A percentile compares a stretch with the other conserved stretches of the same genome.
These are phyloP conservation scores for Rhopilema esculentum DNA, from an alignment of 30 jellyfish, hydroid and myxozoan genomes.

Conservation along the genomic window DNA sequence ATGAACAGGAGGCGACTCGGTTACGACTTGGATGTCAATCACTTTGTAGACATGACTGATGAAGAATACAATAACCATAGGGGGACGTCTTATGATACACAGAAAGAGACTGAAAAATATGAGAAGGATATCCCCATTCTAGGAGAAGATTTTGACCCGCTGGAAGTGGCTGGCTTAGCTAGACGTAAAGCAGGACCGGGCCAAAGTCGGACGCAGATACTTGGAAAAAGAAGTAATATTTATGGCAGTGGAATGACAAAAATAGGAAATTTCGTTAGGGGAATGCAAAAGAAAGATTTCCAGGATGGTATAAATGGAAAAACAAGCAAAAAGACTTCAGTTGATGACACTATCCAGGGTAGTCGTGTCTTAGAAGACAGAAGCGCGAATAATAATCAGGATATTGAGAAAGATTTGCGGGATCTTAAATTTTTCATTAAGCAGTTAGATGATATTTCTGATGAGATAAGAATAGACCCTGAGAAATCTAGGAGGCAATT, in stretches of 20 bases:
- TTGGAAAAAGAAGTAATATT: background rate
- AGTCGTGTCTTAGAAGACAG: too few relatives aligned
- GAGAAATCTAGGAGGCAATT: background rate
- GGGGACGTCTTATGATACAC: constrained; percentile 50
- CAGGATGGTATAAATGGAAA: too few relatives aligned
- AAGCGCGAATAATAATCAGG: background rate
- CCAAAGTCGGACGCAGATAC: background rate
- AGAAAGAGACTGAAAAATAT: constrained; percentile 18
- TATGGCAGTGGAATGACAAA: background rate
- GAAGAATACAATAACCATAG: constrained; percentile 63
- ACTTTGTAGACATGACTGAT: constrained; percentile 81
- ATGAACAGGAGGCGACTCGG: constrained; percentile 84
- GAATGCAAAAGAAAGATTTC: background rate
- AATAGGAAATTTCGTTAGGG: background rate
- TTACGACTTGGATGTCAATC: constrained; percentile 79
- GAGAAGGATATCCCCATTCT: constrained; percentile 39
- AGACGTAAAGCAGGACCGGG: background rate
- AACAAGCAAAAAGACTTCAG: too few relatives aligned
- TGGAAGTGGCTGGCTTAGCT: background rate
- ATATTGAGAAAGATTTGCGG: background rate
- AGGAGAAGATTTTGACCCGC: constrained; percentile 1
- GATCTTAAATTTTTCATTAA: background rate
- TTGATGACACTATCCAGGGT: too few relatives aligned
- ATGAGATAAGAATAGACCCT: background rate
- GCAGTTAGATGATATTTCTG: background rate